Conservation (phyloP, 2,888 invertebrate genomes). For the Rhabditophanes sp. region DNA sequence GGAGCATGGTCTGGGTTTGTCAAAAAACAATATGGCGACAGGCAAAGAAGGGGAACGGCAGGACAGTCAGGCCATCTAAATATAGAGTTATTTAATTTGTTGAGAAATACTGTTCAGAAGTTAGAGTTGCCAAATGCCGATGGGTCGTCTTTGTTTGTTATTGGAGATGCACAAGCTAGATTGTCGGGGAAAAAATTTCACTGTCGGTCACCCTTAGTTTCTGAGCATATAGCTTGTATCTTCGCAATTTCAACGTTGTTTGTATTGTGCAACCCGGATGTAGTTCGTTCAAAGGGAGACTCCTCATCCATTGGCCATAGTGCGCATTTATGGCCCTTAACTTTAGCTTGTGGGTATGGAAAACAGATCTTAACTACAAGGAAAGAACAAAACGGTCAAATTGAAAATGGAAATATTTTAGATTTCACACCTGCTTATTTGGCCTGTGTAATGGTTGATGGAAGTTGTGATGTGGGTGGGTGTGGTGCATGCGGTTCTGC, state of each 20-base stretch:
- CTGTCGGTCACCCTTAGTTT: slow-evolving; percentile 44
- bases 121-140: slow-evolving; percentile 40
- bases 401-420: neutral
- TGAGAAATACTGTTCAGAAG: slow-evolving; percentile 44
- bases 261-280: slow-evolving; percentile 49
- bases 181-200: slow-evolving; percentile 41
- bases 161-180: slow-evolving; percentile 44
- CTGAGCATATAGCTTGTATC: slow-evolving; percentile 47
- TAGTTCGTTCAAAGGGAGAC: slow-evolving; percentile 30
- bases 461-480: too few relatives aligned
- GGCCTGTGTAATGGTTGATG: too few relatives aligned
- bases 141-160: slow-evolving; percentile 36
- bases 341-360: slow-evolving; percentile 48
- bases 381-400: slow-evolving; percentile 41
- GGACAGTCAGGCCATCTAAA: slow-evolving; percentile 36
- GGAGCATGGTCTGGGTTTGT: slow-evolving; percentile 48
- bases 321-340: slow-evolving; percentile 44
- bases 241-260: slow-evolving; percentile 48
- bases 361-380: too few relatives aligned
- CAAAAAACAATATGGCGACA: slow-evolving; percentile 16
- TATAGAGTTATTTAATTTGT: slow-evolving; percentile 41
- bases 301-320: slow-evolving; percentile 36
- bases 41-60: slow-evolving; percentile 20
- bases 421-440: too few relatives aligned
- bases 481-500: too few relatives aligned